Percentiles rank a stretch among this genome's conserved stretches.
Conservation (phyloP, 2,113 vertebrate genomes). For the Colossoma macropomum region DNA sequence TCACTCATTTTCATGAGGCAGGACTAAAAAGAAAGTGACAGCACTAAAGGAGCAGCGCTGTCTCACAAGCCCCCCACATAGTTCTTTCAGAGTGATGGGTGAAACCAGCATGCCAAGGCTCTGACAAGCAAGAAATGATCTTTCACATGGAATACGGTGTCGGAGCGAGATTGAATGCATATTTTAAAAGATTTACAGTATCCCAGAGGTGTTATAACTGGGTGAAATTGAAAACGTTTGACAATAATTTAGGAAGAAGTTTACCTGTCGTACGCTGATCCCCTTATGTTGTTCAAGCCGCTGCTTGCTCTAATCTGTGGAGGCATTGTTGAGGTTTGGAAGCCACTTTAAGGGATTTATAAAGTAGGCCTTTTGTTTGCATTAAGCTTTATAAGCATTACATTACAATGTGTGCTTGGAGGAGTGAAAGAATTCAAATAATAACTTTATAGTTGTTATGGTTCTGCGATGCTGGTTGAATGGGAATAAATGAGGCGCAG, state of each 20-base stretch:
- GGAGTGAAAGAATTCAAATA: not conserved
- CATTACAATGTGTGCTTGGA: not conserved
- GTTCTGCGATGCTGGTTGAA: no score
- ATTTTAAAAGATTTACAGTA: constrained; percentile 49
- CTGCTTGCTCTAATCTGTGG: not conserved
- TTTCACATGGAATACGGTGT: constrained; percentile 63
- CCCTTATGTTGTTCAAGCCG: not conserved
- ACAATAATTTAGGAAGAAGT: constrained; percentile 8
- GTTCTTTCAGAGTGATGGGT: constrained; percentile 69
- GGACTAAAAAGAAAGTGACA: constrained; percentile 69
- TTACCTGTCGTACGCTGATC: constrained; percentile 24
- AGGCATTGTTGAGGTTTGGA: not conserved
- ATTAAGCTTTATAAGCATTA: not conserved
- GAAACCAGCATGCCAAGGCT: constrained; percentile 62
- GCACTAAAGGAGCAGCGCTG: constrained; percentile 68
- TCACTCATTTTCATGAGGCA: constrained; percentile 52
- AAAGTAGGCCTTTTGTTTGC: not conserved
- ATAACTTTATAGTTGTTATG: not conserved
- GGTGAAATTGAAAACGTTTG: constrained; percentile 30
- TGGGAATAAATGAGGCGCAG: no score
- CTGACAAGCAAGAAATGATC: constrained; percentile 77
- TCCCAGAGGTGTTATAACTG: constrained; percentile 23
- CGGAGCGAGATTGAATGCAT: constrained; percentile 38
- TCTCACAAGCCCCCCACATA: constrained; percentile 57
- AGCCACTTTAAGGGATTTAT: constrained; percentile 8